A percentile compares a stretch with the other conserved stretches of the same genome.
These are phyloP conservation scores for Cassiopea xamachana DNA, from an alignment of 30 jellyfish, hydroid and myxozoan genomes.

Conservation along the genomic window DNA sequence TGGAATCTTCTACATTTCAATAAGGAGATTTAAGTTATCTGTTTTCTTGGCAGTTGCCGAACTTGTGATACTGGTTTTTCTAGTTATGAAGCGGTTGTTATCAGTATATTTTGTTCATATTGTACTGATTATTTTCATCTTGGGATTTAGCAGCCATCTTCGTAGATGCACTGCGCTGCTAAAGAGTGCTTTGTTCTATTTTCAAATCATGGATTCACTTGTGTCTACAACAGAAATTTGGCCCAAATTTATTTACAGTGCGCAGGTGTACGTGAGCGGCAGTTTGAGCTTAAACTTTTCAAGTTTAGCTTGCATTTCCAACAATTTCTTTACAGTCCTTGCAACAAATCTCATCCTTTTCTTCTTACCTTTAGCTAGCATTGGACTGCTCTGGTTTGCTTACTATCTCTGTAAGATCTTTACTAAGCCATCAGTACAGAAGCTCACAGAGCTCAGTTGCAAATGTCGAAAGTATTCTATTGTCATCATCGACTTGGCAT, in stretches of 20 bases:
- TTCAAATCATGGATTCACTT: constrained; percentile 55
- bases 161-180: constrained; percentile 45
- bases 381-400: neutral
- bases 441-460: too few species aligned
- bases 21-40: neutral
- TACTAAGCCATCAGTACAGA: neutral
- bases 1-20: neutral
- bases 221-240: constrained; percentile 42
- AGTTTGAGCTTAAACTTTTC: constrained; percentile 51
- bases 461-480: constrained; percentile 31
- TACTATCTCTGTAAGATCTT: neutral
- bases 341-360: neutral
- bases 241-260: constrained; percentile 53
- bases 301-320: constrained; percentile 41
- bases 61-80: neutral
- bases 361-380: constrained; percentile 3
- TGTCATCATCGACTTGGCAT: constrained; percentile 49
- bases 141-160: constrained; percentile 35
- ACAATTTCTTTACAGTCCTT: neutral
- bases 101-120: constrained; percentile 31
- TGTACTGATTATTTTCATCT: constrained; percentile 4
- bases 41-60: neutral
- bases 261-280: constrained; percentile 42
- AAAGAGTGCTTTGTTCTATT: constrained; percentile 49
- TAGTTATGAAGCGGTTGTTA: neutral